phyloP scores from a whole-genome alignment of 1,140 invertebrate species.

The Marisa cornuarietis region DNA sequence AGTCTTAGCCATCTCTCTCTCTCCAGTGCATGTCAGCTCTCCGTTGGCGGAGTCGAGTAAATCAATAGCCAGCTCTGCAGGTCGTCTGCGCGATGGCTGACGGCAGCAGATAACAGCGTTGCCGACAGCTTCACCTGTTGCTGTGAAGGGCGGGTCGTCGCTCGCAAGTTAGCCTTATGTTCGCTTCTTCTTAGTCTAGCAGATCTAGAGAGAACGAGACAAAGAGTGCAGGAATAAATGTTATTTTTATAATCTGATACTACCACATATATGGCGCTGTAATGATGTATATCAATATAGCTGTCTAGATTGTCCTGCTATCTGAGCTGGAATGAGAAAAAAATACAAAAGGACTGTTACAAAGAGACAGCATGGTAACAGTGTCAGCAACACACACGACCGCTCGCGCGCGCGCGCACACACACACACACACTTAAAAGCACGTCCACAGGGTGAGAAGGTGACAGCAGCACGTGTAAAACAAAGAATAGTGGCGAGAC shows the following conservation, averaged over 20 bases:
- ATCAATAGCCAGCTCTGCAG: neutral
- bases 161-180: neutral
- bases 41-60: neutral
- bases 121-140: neutral
- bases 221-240: neutral
- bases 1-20: too few species aligned
- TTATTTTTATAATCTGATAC: neutral
- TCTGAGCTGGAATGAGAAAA: neutral
- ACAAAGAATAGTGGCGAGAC: neutral
- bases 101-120: neutral
- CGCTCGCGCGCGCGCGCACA: neutral
- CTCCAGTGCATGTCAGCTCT: neutral
- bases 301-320: neutral
- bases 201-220: neutral
- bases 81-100: neutral
- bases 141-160: neutral
- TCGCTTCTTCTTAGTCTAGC: neutral
- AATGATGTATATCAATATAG: neutral
- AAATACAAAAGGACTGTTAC: neutral
- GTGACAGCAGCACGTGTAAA: too few species aligned
- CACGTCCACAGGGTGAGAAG: neutral
- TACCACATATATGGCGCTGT: neutral
- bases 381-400: neutral
- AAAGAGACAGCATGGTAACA: neutral
- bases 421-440: slow-evolving; percentile 7